Conservation (phyloP, 1,140 invertebrate species). For the Heterodera schachtii region DNA sequence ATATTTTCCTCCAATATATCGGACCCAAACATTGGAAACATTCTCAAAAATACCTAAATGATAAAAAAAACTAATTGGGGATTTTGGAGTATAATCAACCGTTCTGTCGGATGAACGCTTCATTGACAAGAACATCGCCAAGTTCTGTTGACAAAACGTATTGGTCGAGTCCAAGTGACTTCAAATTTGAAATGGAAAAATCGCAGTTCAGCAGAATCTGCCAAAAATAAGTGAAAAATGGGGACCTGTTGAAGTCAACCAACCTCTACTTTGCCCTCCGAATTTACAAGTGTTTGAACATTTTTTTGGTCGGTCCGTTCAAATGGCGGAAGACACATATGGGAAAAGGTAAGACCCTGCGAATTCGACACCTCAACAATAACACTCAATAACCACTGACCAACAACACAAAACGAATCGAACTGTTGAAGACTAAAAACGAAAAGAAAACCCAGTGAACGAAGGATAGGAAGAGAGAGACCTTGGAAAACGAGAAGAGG, state of each 20-base stretch:
- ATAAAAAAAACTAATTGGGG: neutral
- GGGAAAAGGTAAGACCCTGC: neutral
- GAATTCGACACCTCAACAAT: neutral
- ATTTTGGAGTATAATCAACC: neutral
- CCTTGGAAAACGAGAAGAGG: conserved; percentile 7
- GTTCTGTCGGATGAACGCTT: conserved; percentile 11
- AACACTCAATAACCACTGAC: neutral
- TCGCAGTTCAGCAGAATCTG: conserved; percentile 23
- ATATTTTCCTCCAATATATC: conserved; percentile 3
- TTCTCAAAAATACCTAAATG: conserved; percentile 6
- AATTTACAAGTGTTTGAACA: conserved; percentile 1
- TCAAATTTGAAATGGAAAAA: conserved; percentile 10
- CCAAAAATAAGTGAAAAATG: neutral
- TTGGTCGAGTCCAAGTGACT: neutral
- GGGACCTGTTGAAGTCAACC: neutral
- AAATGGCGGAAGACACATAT: conserved; percentile 24
- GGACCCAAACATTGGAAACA: conserved; percentile 29
- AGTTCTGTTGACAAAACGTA: conserved; percentile 14
- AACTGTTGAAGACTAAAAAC: conserved; percentile 17
- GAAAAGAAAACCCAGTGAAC: neutral
- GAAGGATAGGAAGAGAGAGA: neutral
- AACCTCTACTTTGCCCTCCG: conserved; percentile 9
- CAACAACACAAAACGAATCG: conserved; percentile 13
- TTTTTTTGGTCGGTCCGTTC: conserved; percentile 18
- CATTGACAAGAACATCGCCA: conserved; percentile 9